These are phyloP conservation scores for Acrossocheilus wenchowensis DNA, from an alignment of 2,797 vertebrate species.

Conservation along the genomic window DNA sequence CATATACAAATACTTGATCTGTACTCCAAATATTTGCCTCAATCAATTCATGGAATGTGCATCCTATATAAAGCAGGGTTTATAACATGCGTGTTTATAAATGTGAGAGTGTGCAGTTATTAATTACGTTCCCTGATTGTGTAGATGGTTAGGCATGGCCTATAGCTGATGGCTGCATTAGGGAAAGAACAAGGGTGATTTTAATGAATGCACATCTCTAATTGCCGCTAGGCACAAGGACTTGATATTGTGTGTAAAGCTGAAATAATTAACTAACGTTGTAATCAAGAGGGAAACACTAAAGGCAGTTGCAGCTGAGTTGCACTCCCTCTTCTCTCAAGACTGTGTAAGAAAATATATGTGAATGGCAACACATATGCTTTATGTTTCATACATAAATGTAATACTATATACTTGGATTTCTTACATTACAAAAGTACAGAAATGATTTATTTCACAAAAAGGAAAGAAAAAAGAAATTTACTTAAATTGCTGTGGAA, in stretches of 20 bases:
- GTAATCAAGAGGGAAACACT: conserved; percentile 34
- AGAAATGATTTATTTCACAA: background rate
- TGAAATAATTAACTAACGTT: conserved; percentile 45
- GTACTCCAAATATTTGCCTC: background rate
- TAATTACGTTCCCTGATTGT: conserved; percentile 29
- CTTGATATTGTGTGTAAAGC: conserved; percentile 45
- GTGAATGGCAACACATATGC: background rate
- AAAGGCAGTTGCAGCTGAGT: conserved; percentile 12
- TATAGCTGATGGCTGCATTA: conserved; percentile 29
- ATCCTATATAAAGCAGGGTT: background rate
- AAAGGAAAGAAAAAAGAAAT: background rate
- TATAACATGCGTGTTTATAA: conserved; percentile 3
- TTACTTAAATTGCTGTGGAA: background rate
- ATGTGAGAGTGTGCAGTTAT: conserved; percentile 34
- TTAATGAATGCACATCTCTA: conserved; percentile 64
- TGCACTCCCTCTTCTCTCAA: background rate
- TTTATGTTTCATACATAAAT: background rate
- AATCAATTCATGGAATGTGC: background rate
- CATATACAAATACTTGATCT: background rate
- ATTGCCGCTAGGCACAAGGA: conserved; percentile 56
- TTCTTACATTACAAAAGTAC: background rate
- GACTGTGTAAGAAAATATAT: background rate
- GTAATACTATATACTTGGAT: background rate
- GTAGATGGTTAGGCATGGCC: conserved; percentile 34
- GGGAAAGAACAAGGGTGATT: background rate